Percentiles rank a stretch among this genome's conserved stretches.
These are phyloP conservation scores for Sebastes itinus DNA, from an alignment of 2,797 vertebrate species.

Conservation along the genomic window DNA sequence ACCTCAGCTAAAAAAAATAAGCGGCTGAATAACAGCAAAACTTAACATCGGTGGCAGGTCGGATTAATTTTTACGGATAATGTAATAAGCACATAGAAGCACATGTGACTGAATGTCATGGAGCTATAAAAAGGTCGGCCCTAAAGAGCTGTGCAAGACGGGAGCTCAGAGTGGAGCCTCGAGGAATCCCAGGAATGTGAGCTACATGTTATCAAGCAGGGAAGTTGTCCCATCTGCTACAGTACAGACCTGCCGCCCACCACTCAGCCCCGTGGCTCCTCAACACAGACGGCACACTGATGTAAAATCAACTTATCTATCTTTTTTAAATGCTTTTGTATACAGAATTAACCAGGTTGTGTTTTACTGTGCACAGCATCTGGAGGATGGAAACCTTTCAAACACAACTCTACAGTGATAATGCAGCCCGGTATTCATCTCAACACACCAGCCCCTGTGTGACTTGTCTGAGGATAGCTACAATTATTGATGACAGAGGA, in stretches of 20 bases:
- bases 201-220: slow-evolving; percentile 56
- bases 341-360: neutral
- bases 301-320: slow-evolving; percentile 10
- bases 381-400: neutral
- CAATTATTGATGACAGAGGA: slow-evolving; percentile 79
- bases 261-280: slow-evolving; percentile 22
- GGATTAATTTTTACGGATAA: slow-evolving; percentile 18
- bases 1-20: slow-evolving; percentile 32
- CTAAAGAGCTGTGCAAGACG: slow-evolving; percentile 22
- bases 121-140: slow-evolving; percentile 39
- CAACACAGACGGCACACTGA: slow-evolving; percentile 7
- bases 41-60: slow-evolving; percentile 26
- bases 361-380: slow-evolving; percentile 7
- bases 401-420: slow-evolving; percentile 29
- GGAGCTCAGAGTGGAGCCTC: slow-evolving; percentile 13
- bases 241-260: slow-evolving; percentile 20
- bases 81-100: slow-evolving; percentile 43
- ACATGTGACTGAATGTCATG: slow-evolving; percentile 26
- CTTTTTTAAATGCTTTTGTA: slow-evolving; percentile 6
- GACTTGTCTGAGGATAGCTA: slow-evolving; percentile 67
- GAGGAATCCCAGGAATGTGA: slow-evolving; percentile 66
- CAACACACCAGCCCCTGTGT: slow-evolving; percentile 49
- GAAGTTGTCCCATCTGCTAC: slow-evolving; percentile 50
- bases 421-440: slow-evolving; percentile 56
- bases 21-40: slow-evolving; percentile 35